A percentile compares a stretch with the other conserved stretches of the same genome.
Evolutionary conservation across 2,113 vertebrate species (phyloP).

Genomic region (Amphiprion ocellaris): DNA sequence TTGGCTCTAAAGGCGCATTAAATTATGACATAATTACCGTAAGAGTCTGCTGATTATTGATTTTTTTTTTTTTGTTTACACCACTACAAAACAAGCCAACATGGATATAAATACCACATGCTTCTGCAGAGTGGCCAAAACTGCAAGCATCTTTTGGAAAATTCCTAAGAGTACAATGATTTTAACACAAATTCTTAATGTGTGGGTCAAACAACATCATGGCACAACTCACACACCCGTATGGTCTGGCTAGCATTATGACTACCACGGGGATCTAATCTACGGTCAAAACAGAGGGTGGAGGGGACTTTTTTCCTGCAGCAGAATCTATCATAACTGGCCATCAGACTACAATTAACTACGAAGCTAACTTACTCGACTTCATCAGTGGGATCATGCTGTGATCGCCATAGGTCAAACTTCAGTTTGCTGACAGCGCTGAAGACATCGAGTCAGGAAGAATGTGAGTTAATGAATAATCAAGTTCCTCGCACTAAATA

Average conservation of each 20-base stretch:
- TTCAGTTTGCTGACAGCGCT: constrained; percentile 70
- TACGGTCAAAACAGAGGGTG: constrained; percentile 24
- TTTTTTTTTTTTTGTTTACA: not conserved
- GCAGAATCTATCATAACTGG: constrained; percentile 21
- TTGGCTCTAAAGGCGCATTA: not conserved
- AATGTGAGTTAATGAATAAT: constrained; percentile 72
- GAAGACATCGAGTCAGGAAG: constrained; percentile 68
- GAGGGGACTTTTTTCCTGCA: not conserved
- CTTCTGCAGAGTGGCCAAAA: no score
- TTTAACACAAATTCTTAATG: not conserved
- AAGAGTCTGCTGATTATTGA: not conserved
- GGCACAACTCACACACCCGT: constrained; percentile 14
- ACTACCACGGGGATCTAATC: constrained; percentile 45
- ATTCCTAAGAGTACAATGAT: not conserved
- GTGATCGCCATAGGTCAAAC: constrained; percentile 71
- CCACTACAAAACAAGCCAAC: not conserved
- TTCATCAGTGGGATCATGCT: constrained; percentile 71
- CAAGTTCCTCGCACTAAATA: not conserved
- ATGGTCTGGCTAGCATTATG: not conserved
- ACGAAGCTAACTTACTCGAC: constrained; percentile 74
- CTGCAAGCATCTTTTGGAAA: not conserved
- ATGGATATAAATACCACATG: not conserved
- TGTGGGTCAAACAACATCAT: not conserved
- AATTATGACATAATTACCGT: not conserved
- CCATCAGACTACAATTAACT: constrained; percentile 52